phyloP scores from a whole-genome alignment of 2,888 invertebrate genomes.

The Callimorpha dominula region DNA sequence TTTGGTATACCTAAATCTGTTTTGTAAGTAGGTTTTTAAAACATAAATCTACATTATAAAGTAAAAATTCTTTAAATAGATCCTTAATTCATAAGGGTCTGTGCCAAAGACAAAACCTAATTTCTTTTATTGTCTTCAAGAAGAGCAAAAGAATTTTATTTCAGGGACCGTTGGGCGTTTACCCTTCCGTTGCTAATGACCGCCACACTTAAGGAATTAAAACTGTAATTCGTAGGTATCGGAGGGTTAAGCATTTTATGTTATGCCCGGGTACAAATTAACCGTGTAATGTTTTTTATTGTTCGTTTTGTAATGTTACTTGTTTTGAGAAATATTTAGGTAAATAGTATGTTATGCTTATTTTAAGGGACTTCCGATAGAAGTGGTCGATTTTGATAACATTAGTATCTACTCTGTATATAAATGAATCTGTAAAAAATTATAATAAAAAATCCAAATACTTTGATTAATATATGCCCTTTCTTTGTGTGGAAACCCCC shows the following conservation, averaged over 20 bases:
- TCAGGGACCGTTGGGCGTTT: conserved; percentile 73
- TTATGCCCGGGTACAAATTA: conserved; percentile 66
- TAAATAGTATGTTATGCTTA: background rate
- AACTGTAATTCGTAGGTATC: conserved; percentile 68
- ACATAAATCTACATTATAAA: background rate
- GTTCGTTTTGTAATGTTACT: conserved; percentile 30
- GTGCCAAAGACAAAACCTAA: conserved; percentile 45
- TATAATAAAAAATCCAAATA: too few species aligned
- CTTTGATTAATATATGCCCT: too few species aligned
- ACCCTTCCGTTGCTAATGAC: conserved; percentile 81
- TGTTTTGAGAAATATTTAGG: conserved; percentile 30
- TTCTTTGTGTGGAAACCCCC: too few species aligned
- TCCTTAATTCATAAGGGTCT: conserved; percentile 25
- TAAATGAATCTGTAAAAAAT: too few species aligned
- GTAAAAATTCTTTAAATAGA: conserved; percentile 9
- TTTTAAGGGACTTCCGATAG: background rate
- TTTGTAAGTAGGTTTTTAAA: background rate
- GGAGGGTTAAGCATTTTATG: conserved; percentile 75
- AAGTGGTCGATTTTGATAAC: background rate
- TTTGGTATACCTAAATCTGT: too few species aligned
- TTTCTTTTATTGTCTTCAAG: conserved; percentile 66
- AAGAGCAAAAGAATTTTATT: conserved; percentile 65
- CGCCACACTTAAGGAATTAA: conserved; percentile 72
- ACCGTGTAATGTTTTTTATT: conserved; percentile 70
- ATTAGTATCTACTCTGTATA: too few species aligned